phyloP scores from a whole-genome alignment of 1,140 invertebrate genomes.

The Lepidurus couesii region DNA sequence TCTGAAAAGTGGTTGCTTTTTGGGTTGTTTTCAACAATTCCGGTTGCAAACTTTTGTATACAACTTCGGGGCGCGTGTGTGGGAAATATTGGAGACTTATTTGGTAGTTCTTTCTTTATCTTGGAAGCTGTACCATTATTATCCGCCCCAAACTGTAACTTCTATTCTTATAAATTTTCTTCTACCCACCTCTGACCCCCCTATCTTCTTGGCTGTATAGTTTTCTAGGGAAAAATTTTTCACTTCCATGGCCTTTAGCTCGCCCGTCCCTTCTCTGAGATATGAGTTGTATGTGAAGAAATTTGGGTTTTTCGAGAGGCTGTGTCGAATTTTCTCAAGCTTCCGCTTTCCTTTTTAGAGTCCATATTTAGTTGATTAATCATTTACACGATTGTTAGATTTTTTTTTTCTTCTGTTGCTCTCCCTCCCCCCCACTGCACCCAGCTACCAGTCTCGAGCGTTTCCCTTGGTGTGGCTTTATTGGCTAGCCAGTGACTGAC shows the following conservation, averaged over 20 bases:
- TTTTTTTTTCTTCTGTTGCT: too few relatives aligned
- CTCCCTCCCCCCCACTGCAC: too few relatives aligned
- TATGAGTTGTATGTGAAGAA: background rate
- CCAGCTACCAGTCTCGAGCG: background rate
- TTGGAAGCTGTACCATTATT: background rate
- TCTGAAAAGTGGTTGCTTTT: background rate
- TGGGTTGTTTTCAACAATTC: background rate
- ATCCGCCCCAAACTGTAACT: background rate
- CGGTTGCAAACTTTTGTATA: slow-evolving; percentile 2
- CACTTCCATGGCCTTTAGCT: background rate
- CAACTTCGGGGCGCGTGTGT: background rate
- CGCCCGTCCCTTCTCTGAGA: slow-evolving; percentile 1
- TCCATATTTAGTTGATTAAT: too few relatives aligned
- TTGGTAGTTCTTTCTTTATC: background rate
- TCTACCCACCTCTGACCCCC: background rate
- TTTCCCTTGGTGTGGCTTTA: background rate
- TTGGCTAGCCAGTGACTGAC: background rate
- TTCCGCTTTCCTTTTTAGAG: background rate
- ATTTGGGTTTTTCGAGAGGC: background rate
- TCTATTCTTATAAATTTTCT: background rate
- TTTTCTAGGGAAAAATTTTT: background rate
- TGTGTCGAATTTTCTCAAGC: background rate
- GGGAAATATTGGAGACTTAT: background rate
- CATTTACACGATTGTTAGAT: too few relatives aligned
- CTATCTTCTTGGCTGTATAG: background rate